Evolutionary conservation across 2,797 vertebrate species (phyloP), one percentile per base, ranked within the genome.

Genomic region (Euthynnus affinis): DNA sequence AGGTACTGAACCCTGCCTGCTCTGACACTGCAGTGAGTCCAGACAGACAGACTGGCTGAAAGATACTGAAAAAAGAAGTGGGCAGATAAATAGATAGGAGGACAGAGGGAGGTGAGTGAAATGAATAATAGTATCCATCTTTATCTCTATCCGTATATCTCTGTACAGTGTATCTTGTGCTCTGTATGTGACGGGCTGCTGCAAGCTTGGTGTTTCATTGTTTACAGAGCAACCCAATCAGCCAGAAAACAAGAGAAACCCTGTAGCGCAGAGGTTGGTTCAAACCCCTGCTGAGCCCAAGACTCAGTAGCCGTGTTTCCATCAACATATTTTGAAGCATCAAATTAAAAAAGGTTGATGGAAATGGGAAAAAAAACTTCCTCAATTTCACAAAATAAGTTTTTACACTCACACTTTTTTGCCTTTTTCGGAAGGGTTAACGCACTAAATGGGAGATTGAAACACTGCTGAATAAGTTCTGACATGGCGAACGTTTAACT

Each of bases 71-170:
- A 17, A 20, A 44, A 71, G 64, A 71, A 75, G 82, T 6, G 27
- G 64, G 51, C 65, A 17, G 74, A 87, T 72, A 59, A 76, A 71
- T 44, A 40, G 69, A 81, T 29, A 56, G 80, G 78, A 85, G 83
- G 82, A 81, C 56, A 81, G 83, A 68, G 66, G 77, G 78, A 90
- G 91, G 93, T 91, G 80, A 92, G 92, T 81, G 55, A 59, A 77
- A 56, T 51, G 46, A 79, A 80, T 72, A 67, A 58, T 5, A 1
- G 29, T 59, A 63, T 68, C 49, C 32, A 9, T 66, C 56, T 32
- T 58, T 74, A 66, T 86, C 42, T 76, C 17, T 5, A 22, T 75
- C 23, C 56, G 2, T 34, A 10, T 59, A 10, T 71, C 25, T 49
- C 40, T 74, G 32, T 53, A 0, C 53, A 10, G 56, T 64, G 23